Conservation (phyloP, 2,888 invertebrate genomes). For the Eupithecia inturbata region DNA sequence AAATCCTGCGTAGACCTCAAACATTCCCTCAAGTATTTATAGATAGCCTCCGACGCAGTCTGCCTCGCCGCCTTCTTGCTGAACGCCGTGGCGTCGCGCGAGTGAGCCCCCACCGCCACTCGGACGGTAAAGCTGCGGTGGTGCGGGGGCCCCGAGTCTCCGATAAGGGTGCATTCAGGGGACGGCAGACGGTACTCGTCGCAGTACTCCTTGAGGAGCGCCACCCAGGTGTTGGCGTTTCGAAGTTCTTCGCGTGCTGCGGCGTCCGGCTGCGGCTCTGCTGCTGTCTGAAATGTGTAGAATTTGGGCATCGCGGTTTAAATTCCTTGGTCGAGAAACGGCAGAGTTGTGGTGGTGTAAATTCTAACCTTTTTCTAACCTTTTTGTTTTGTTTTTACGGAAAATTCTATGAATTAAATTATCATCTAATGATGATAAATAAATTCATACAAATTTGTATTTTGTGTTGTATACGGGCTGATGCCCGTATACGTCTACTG, state of each 20-base stretch:
- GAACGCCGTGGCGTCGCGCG: constrained; percentile 81
- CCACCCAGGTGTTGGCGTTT: constrained; percentile 20
- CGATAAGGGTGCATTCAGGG: constrained; percentile 81
- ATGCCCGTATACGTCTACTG: too few relatives aligned
- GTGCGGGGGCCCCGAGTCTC: constrained; percentile 88
- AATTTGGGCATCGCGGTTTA: background rate
- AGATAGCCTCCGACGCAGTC: constrained; percentile 13
- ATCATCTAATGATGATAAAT: too few relatives aligned
- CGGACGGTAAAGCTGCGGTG: constrained; percentile 85
- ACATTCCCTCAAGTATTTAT: constrained; percentile 56
- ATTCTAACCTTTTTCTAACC: too few relatives aligned
- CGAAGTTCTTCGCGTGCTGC: background rate
- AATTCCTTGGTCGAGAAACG: too few relatives aligned
- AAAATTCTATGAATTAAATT: too few relatives aligned
- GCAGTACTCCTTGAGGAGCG: constrained; percentile 53
- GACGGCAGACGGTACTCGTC: constrained; percentile 75
- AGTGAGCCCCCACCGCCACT: constrained; percentile 81
- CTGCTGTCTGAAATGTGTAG: background rate
- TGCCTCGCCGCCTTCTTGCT: constrained; percentile 77
- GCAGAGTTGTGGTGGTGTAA: too few relatives aligned
- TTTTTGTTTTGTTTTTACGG: too few relatives aligned
- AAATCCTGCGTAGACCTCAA: constrained; percentile 67
- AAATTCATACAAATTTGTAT: too few relatives aligned
- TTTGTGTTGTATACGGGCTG: too few relatives aligned
- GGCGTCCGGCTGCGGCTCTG: background rate